These are phyloP conservation scores for Drosophila athabasca DNA, from an alignment of 1,140 invertebrate genomes.

Conservation along the genomic window DNA sequence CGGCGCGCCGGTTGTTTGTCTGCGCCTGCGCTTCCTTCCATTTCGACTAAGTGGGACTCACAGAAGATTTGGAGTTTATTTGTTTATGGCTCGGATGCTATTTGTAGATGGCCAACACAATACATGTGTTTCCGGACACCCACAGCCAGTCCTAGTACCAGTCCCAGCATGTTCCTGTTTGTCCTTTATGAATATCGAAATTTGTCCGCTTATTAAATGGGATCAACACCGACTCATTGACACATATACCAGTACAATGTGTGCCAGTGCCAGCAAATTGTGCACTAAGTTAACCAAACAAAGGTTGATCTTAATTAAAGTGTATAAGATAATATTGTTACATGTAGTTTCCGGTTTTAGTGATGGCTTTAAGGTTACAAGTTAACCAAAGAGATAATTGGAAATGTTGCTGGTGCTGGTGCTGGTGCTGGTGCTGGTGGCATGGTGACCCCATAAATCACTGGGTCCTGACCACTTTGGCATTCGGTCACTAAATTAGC, in stretches of 20 bases:
- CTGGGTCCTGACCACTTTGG: constrained; percentile 40
- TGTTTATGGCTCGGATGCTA: constrained; percentile 43
- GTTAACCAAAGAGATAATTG: constrained; percentile 33
- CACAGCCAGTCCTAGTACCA: not conserved
- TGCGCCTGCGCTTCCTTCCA: constrained; percentile 55
- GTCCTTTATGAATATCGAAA: constrained; percentile 28
- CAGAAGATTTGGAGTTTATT: constrained; percentile 54
- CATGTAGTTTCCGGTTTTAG: not conserved
- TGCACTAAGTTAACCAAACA: no score
- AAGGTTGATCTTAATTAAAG: constrained; percentile 1
- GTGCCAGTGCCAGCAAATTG: no score
- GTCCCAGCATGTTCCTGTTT: not conserved
- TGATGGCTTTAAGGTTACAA: constrained; percentile 8
- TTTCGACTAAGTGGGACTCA: not conserved
- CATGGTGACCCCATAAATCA: constrained; percentile 61
- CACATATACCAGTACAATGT: no score
- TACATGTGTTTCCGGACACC: constrained; percentile 40
- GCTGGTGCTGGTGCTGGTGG: not conserved
- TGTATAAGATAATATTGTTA: no score
- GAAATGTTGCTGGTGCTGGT: constrained; percentile 8
- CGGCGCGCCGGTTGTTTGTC: constrained; percentile 44
- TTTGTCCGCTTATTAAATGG: not conserved
- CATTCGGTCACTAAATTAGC: constrained; percentile 68
- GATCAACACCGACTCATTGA: constrained; percentile 1
- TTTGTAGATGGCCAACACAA: constrained; percentile 56